Base-by-base conservation (phyloP, 2,113 vertebrate genomes). In the Thymallus thymallus region DNA sequence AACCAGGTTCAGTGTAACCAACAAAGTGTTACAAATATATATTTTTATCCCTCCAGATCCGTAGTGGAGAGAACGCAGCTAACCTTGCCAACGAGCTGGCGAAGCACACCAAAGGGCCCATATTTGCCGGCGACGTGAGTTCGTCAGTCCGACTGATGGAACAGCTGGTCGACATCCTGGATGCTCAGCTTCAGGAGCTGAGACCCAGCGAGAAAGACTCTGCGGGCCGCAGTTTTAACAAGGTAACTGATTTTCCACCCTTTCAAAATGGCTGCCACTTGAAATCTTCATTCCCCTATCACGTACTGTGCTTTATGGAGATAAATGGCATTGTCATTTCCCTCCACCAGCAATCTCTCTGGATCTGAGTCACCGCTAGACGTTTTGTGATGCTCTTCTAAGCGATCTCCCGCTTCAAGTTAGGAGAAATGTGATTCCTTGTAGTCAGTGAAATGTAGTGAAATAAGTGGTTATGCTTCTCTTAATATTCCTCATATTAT, bases 61-160 rank as follows among this genome's bases (percentile, higher is more conserved):
- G 97, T 87, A 98, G 95, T 68, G 98, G 98, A 29, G 97, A 99
- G 91, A 99, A 99, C 6, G 98, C 98, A 14, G 98, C 97, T 73
- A 97, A 95, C 87, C 93, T 99, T 78, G 97, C 98, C 90, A 98
- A 98, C 56, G 98, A 99, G 89, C 91, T 99, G 92, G 97, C 98
- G 63, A 95, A 95, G 68, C 96, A 98, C 90, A 99, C 97, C 76
- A 96, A 97, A 92, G 96, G 96, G 69, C 94, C 95, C 0, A 95
- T 99, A 80, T 99, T 97, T 23, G 96, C 97, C 6, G 98, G 98
- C 0, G 98, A 99, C 74, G 95, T 99, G 65, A 98, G 96, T 72
- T 99, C 96, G n/a, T 95, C 97, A 0, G 96, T 99, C 83, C 94
- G 96, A 23, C 85, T 99, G 67, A 99, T 99, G 97, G 97, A 99